Conservation (phyloP, 2,113 vertebrate species). For the Numenius arquata region DNA sequence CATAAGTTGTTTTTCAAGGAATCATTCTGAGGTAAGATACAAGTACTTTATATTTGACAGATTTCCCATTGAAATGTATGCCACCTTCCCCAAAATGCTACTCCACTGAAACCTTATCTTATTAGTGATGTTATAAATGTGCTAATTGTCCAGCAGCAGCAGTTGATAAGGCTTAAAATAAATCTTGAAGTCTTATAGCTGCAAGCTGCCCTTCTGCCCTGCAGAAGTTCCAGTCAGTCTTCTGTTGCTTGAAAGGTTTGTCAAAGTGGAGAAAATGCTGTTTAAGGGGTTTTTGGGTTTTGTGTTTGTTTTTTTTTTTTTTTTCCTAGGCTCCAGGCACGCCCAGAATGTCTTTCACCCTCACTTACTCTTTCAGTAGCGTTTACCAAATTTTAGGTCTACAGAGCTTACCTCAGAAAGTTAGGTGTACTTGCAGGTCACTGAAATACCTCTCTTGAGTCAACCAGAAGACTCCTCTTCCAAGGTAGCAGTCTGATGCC, state of each 20-base stretch:
- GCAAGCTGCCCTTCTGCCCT: not conserved
- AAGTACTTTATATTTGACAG: not conserved
- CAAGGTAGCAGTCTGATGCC: not conserved
- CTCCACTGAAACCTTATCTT: not conserved
- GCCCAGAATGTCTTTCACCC: not conserved
- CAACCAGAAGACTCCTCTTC: not conserved
- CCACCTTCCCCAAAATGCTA: not conserved
- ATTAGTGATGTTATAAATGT: not conserved
- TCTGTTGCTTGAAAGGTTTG: not conserved
- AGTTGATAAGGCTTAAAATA: not conserved
- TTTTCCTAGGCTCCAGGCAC: not conserved
- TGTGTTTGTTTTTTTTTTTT: not conserved
- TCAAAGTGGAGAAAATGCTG: not conserved
- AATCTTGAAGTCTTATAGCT: not conserved
- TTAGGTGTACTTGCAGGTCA: fast-evolving
- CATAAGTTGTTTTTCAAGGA: not conserved
- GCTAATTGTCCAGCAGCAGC: not conserved
- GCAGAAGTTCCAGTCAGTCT: not conserved
- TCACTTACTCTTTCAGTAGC: not conserved
- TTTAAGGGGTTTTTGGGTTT: not conserved
- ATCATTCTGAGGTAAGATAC: not conserved
- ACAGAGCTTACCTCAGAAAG: not conserved
- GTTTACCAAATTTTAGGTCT: not conserved
- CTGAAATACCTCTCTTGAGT: not conserved
- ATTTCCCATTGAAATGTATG: not conserved